These are phyloP conservation scores for Eulithis testata DNA, from an alignment of 2,888 invertebrate genomes.

Conservation along the genomic window DNA sequence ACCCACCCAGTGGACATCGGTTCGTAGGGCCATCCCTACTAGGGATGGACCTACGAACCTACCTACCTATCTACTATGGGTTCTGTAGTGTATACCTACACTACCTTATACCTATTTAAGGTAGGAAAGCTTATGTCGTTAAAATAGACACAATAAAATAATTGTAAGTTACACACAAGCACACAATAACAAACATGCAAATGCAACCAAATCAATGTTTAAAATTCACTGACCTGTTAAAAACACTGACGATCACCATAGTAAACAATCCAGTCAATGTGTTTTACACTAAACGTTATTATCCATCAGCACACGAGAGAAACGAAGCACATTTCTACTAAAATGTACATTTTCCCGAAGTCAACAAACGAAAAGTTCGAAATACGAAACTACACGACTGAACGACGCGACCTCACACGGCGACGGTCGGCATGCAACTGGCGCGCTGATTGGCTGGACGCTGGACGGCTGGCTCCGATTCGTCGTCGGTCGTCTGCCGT, in stretches of 20 bases:
- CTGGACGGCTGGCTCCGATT: slow-evolving; percentile 28
- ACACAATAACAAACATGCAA: slow-evolving; percentile 36
- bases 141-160: slow-evolving; percentile 8
- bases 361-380: slow-evolving; percentile 53
- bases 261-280: slow-evolving; percentile 73
- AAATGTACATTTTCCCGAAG: slow-evolving; percentile 65
- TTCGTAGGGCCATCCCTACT: too few relatives aligned
- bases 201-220: slow-evolving; percentile 39
- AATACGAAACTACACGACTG: slow-evolving; percentile 51
- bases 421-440: slow-evolving; percentile 64
- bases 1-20: too few relatives aligned
- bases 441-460: slow-evolving; percentile 60
- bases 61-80: background rate
- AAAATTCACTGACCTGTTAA: slow-evolving; percentile 74
- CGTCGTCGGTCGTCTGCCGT: background rate
- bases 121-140: too few relatives aligned
- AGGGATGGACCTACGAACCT: background rate
- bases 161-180: background rate
- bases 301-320: slow-evolving; percentile 62
- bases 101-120: slow-evolving; percentile 9
- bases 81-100: background rate
- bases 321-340: slow-evolving; percentile 72
- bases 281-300: slow-evolving; percentile 50
- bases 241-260: slow-evolving; percentile 83
- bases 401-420: slow-evolving; percentile 54